Evolutionary conservation across 2,113 vertebrate genomes (phyloP).

Genomic region (Siphamia tubifer): DNA sequence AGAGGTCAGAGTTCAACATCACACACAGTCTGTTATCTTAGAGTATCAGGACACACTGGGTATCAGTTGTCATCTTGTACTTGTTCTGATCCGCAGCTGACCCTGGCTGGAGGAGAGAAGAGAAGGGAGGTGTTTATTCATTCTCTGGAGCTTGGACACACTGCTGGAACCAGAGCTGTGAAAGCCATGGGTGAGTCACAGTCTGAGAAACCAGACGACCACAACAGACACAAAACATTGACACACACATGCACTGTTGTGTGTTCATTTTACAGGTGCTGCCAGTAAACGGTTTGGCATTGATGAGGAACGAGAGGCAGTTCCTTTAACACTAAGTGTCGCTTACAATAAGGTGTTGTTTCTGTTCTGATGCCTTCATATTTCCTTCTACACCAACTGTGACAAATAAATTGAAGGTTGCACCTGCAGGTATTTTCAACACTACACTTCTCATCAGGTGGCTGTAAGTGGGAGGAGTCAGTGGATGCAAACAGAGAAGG

Average conservation of each 20-base stretch:
- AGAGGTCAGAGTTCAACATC: constrained; percentile 80
- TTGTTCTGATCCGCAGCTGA: constrained; percentile 76
- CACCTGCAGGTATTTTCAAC: neutral
- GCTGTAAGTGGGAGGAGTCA: constrained; percentile 88
- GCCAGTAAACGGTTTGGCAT: constrained; percentile 94
- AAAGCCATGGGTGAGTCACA: constrained; percentile 87
- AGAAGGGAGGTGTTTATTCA: constrained; percentile 91
- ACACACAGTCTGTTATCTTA: neutral
- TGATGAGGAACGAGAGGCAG: constrained; percentile 88
- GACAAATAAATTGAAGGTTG: neutral
- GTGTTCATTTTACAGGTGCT: constrained; percentile 79
- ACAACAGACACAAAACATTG: neutral
- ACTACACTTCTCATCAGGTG: constrained; percentile 73
- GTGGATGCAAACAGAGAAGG: constrained; percentile 84
- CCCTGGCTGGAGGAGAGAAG: constrained; percentile 87
- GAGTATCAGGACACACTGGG: neutral
- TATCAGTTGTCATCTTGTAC: neutral
- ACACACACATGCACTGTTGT: neutral
- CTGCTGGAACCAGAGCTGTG: constrained; percentile 88
- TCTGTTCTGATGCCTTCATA: neutral
- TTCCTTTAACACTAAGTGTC: constrained; percentile 90
- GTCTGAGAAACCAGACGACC: neutral
- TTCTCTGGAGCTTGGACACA: constrained; percentile 93
- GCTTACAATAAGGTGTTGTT: constrained; percentile 88
- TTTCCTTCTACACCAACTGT: neutral